phyloP scores from a whole-genome alignment of 2,888 invertebrate genomes.

The Hypselothyrea guttata region DNA sequence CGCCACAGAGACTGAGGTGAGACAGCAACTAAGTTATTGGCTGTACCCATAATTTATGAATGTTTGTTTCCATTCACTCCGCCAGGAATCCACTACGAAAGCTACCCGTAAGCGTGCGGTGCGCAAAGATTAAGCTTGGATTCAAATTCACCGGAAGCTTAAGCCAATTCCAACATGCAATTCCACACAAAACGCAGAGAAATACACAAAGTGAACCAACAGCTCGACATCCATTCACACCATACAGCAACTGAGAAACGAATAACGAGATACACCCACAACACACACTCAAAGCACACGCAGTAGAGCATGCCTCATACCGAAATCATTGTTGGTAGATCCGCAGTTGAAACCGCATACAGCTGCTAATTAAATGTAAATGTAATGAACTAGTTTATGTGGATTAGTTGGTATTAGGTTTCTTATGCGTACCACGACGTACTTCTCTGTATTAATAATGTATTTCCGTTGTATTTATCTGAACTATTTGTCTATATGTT shows the following conservation, averaged over 20 bases:
- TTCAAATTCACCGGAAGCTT: conserved; percentile 38
- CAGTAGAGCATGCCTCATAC: conserved; percentile 25
- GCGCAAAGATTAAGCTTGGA: conserved; percentile 76
- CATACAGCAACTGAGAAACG: conserved; percentile 20
- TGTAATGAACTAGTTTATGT: conserved; percentile 46
- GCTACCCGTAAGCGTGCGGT: conserved; percentile 78
- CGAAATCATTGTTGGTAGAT: conserved; percentile 44
- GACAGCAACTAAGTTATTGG: neutral
- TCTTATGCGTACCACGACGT: conserved; percentile 33
- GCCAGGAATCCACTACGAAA: conserved; percentile 68
- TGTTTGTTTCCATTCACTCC: neutral
- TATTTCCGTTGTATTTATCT: conserved; percentile 37
- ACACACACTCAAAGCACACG: neutral
- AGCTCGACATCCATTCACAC: conserved; percentile 24
- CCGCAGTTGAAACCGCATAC: conserved; percentile 25
- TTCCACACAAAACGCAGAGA: conserved; percentile 7
- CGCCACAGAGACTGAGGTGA: conserved; percentile 78
- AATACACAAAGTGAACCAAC: conserved; percentile 16
- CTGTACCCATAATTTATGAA: neutral
- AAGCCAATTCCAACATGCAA: conserved; percentile 46
- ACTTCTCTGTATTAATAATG: conserved; percentile 58
- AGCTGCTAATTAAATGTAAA: conserved; percentile 53
- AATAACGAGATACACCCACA: conserved; percentile 24
- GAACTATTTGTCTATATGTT: conserved; percentile 6
- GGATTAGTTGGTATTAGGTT: conserved; percentile 55